Evolutionary conservation across 2,888 invertebrate species (phyloP).

Genomic region (Liposcelis brunnea): DNA sequence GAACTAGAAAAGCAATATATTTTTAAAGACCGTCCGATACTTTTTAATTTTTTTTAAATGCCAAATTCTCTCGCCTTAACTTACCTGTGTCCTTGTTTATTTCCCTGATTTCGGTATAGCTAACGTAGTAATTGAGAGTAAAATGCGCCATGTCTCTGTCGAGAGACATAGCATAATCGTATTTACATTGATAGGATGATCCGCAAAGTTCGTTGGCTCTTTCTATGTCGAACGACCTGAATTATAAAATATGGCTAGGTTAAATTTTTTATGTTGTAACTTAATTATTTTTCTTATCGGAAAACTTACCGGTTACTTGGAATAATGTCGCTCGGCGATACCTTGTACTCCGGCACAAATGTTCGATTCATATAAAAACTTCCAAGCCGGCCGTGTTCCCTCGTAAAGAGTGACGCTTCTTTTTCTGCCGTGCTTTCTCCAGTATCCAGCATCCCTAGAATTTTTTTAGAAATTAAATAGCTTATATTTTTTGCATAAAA

Average conservation of each 20-base stretch:
- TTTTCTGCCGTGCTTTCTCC: slow-evolving; percentile 48
- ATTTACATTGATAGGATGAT: slow-evolving; percentile 70
- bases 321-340: slow-evolving; percentile 51
- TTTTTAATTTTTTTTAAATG: not conserved
- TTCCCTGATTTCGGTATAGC: slow-evolving; percentile 30
- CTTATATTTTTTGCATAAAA: not conserved
- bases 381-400: slow-evolving; percentile 64
- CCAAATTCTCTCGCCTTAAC: not conserved
- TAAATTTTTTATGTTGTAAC: not conserved
- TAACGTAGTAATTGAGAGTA: slow-evolving; percentile 65
- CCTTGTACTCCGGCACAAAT: slow-evolving; percentile 57
- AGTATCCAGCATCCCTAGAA: slow-evolving; percentile 51
- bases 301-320: slow-evolving; percentile 43
- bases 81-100: slow-evolving; percentile 27
- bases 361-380: slow-evolving; percentile 62
- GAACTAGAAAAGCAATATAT: slow-evolving; percentile 35
- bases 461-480: slow-evolving; percentile 1
- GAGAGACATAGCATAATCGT: slow-evolving; percentile 71
- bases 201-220: slow-evolving; percentile 56
- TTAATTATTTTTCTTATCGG: not conserved
- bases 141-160: slow-evolving; percentile 73
- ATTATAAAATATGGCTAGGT: slow-evolving; percentile 10
- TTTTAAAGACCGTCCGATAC: slow-evolving; percentile 4
- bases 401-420: slow-evolving; percentile 58
- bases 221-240: slow-evolving; percentile 38